Conservation (phyloP, 35 echinoderm and acorn worm species). For the Heliocidaris tuberculata region DNA sequence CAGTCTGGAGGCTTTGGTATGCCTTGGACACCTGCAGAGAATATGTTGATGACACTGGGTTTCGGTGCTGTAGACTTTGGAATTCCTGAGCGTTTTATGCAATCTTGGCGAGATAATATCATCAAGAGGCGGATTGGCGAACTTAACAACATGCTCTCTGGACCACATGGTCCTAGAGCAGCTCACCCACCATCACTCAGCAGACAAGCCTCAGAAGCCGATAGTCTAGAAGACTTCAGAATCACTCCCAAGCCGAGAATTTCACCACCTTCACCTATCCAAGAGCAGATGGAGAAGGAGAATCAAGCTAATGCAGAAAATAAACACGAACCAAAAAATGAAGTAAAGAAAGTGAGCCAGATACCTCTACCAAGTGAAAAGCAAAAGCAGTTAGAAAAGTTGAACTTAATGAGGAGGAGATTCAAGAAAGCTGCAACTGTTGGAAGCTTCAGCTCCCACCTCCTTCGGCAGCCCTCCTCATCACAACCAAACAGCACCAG, state of each 20-base stretch:
- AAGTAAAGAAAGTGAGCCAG: neutral
- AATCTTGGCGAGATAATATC: slow-evolving; percentile 76
- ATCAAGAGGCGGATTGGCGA: slow-evolving; percentile 64
- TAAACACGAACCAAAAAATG: slow-evolving; percentile 8
- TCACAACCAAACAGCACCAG: slow-evolving; percentile 17
- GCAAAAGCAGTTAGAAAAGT: slow-evolving; percentile 60
- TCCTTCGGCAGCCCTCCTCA: neutral
- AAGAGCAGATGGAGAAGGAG: slow-evolving; percentile 13
- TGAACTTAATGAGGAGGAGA: slow-evolving; percentile 53
- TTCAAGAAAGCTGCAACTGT: slow-evolving; percentile 57
- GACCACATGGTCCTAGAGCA: slow-evolving; percentile 2
- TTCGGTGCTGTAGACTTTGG: slow-evolving; percentile 81
- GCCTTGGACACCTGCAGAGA: slow-evolving; percentile 72
- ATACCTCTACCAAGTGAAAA: slow-evolving; percentile 55
- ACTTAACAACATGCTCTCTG: slow-evolving; percentile 6
- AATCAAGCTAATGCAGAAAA: slow-evolving; percentile 4
- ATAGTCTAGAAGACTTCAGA: slow-evolving; percentile 22
- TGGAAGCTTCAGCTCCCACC: slow-evolving; percentile 50
- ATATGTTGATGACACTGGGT: slow-evolving; percentile 82
- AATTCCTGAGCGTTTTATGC: slow-evolving; percentile 83
- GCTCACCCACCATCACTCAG: neutral
- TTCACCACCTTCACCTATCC: slow-evolving; percentile 34
- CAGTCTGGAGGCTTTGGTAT: slow-evolving; percentile 34
- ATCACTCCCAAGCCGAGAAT: neutral
- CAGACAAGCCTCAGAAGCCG: slow-evolving; percentile 33